Evolutionary conservation across 2,113 vertebrate genomes (phyloP).

Genomic region (Cavia porcellus): DNA sequence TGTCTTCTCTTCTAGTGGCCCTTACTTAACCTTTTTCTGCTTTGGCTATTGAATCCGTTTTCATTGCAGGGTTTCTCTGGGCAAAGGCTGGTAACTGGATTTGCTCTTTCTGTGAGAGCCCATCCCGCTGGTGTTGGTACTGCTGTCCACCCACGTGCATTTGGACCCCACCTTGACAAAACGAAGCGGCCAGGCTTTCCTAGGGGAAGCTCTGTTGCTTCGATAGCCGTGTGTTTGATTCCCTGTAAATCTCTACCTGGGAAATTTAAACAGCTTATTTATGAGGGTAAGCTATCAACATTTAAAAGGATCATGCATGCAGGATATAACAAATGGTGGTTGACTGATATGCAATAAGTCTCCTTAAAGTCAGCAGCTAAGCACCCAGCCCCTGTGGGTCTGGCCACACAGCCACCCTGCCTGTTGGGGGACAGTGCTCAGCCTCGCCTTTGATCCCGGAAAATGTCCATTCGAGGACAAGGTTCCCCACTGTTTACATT

Average conservation of each 20-base stretch:
- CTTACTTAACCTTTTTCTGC: constrained; percentile 54
- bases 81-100: background rate
- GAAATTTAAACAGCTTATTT: background rate
- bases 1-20: background rate
- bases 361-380: background rate
- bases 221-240: background rate
- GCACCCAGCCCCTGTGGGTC: no score
- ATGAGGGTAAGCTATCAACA: background rate
- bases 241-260: background rate
- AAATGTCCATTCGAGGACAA: constrained; percentile 38
- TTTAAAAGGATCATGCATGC: constrained; percentile 5
- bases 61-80: background rate
- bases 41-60: constrained; percentile 39
- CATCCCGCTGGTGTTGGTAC: background rate
- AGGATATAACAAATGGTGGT: background rate
- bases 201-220: accelerated
- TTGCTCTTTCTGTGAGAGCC: background rate
- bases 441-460: constrained; percentile 8
- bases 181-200: background rate
- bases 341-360: background rate
- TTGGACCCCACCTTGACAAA: background rate
- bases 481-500: constrained; percentile 59
- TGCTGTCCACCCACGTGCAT: background rate
- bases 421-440: background rate
- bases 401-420: background rate